Evolutionary conservation across 2,113 vertebrate genomes (phyloP).

Genomic region (Clarias magur): DNA sequence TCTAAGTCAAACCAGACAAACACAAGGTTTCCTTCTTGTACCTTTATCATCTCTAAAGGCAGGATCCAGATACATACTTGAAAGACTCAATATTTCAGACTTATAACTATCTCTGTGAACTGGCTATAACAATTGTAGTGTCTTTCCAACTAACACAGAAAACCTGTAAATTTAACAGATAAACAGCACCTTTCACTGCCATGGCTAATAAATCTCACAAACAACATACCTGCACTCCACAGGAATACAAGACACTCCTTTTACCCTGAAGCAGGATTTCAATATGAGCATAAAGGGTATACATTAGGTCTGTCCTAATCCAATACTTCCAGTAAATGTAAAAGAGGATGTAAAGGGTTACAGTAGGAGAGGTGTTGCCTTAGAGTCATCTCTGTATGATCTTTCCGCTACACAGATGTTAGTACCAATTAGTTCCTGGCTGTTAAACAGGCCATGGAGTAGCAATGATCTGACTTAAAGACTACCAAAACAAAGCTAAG

Average conservation of each 20-base stretch:
- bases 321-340: background rate
- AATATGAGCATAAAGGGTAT: background rate
- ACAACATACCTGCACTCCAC: background rate
- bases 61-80: background rate
- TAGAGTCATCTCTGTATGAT: background rate
- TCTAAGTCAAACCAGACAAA: background rate
- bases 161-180: background rate
- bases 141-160: background rate
- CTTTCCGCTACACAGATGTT: background rate
- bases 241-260: background rate
- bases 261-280: background rate
- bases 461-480: background rate
- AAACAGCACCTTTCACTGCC: background rate
- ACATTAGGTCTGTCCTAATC: background rate
- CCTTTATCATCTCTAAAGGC: background rate
- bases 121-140: background rate
- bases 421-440: background rate
- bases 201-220: background rate
- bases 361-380: background rate
- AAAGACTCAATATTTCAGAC: background rate
- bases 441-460: background rate
- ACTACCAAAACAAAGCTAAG: background rate
- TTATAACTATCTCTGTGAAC: background rate
- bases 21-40: background rate
- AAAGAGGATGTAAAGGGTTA: background rate